Evolutionary conservation across 1,140 invertebrate species (phyloP), one percentile per base, ranked within the genome.

Genomic region (Wasmannia auropunctata): DNA sequence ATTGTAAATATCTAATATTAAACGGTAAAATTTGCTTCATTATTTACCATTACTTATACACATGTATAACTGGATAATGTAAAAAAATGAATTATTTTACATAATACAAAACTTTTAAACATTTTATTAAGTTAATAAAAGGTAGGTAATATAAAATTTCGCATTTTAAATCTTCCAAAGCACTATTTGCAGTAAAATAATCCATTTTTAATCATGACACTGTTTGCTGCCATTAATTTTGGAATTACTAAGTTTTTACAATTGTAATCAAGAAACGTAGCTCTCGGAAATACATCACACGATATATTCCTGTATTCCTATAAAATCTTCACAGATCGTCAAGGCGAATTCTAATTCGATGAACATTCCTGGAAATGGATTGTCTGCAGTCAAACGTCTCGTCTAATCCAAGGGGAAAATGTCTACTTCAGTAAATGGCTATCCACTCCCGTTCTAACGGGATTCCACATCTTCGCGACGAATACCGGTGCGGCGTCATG

Each of bases 381-480:
- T 83, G 76, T 89, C 84, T 83, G 46, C 60, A 89, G 87, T 89
- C 60, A 89, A 89, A 89, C 76, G 76, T 86, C 76, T 87, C 46
- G 58, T 88, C 77, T 90, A 89, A 90, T 90, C 85, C 87, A 43
- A 37, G 72, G 56, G 60, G 67, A 75, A 63, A 83, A 51, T 76
- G 84, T 89, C 72, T 77, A 51, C 79, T 65, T 84, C 28, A 51
- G 63, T 90, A 90, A 90, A 89, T 87, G 88, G 85, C 70, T 63
- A 77, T 77, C 63, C 77, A 37, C 49, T 70, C 28, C 46, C 28
- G 46, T 60, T 79, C 75, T 90, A 86, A 89, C 77, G 43, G 65
- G 87, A 89, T 90, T 89, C 87, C 87, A 83, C 62, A 37, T 89
- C 87, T 88, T 89, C 43, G 84, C 84, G 88, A 79, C 69, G 83